These are phyloP conservation scores for Nanorana parkeri DNA, from an alignment of 2,113 vertebrate genomes.

Conservation along the genomic window DNA sequence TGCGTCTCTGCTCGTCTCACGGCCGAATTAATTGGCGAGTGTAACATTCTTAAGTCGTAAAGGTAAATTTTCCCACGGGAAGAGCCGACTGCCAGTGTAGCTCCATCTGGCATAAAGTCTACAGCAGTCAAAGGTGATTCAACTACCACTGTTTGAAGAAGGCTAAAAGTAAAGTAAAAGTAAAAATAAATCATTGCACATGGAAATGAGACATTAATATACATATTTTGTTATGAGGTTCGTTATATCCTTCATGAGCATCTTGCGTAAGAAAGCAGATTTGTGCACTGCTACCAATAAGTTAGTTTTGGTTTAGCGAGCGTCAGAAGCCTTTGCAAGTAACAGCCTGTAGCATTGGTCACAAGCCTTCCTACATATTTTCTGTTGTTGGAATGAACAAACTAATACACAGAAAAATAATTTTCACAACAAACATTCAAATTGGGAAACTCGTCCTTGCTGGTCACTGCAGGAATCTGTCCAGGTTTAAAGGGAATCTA, in stretches of 20 bases:
- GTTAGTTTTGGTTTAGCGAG: too few relatives aligned
- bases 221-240: background rate
- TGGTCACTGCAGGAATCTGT: too few relatives aligned
- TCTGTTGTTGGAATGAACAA: too few relatives aligned
- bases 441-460: too few relatives aligned
- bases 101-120: slow-evolving; percentile 91
- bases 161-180: slow-evolving; percentile 62
- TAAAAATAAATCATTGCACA: background rate
- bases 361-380: too few relatives aligned
- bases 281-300: too few relatives aligned
- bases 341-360: too few relatives aligned
- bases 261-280: background rate
- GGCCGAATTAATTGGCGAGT: slow-evolving; percentile 82
- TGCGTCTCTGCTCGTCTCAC: too few relatives aligned
- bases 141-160: slow-evolving; percentile 83
- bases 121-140: slow-evolving; percentile 90
- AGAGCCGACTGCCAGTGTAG: slow-evolving; percentile 87
- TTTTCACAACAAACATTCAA: too few relatives aligned
- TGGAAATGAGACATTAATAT: background rate
- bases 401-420: too few relatives aligned
- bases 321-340: too few relatives aligned
- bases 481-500: too few relatives aligned
- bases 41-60: slow-evolving; percentile 93
- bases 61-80: slow-evolving; percentile 91
- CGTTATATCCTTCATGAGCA: background rate